phyloP scores from a whole-genome alignment of 2,113 vertebrate genomes.

The Corvus moneduloides region DNA sequence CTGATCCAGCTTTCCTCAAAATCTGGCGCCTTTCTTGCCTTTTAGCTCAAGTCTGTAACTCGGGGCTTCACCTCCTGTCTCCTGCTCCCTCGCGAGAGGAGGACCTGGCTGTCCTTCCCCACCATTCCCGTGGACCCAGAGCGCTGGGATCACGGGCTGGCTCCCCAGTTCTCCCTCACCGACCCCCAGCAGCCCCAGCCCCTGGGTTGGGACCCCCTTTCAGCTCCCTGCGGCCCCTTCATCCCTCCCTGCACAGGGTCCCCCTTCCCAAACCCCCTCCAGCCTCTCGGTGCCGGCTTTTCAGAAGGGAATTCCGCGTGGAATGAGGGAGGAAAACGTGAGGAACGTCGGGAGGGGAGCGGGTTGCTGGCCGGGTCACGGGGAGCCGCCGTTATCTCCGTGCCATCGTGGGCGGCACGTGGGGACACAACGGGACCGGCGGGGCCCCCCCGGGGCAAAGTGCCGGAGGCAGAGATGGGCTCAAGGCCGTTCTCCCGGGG shows the following conservation, averaged over 20 bases:
- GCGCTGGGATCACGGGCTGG: not conserved
- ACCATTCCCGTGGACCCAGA: accelerated
- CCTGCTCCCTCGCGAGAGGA: not conserved
- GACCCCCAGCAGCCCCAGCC: too few species aligned
- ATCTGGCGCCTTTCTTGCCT: not conserved
- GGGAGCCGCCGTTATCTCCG: not conserved
- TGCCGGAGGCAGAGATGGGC: not conserved
- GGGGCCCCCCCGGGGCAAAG: not conserved
- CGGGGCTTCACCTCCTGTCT: not conserved
- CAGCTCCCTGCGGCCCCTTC: not conserved
- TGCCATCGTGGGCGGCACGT: not conserved
- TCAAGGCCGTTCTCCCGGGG: not conserved
- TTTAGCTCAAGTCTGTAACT: not conserved
- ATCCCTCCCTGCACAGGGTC: not conserved
- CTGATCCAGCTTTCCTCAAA: not conserved
- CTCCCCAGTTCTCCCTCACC: not conserved
- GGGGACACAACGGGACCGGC: not conserved
- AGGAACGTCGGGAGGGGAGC: accelerated
- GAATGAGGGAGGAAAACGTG: not conserved
- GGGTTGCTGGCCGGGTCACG: not conserved
- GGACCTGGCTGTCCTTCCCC: not conserved
- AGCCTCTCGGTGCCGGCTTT: accelerated
- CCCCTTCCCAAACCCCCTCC: not conserved
- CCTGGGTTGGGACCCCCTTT: not conserved
- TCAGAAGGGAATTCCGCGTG: not conserved